phyloP scores from a whole-genome alignment of 2,113 vertebrate species.

The Hucho hucho region DNA sequence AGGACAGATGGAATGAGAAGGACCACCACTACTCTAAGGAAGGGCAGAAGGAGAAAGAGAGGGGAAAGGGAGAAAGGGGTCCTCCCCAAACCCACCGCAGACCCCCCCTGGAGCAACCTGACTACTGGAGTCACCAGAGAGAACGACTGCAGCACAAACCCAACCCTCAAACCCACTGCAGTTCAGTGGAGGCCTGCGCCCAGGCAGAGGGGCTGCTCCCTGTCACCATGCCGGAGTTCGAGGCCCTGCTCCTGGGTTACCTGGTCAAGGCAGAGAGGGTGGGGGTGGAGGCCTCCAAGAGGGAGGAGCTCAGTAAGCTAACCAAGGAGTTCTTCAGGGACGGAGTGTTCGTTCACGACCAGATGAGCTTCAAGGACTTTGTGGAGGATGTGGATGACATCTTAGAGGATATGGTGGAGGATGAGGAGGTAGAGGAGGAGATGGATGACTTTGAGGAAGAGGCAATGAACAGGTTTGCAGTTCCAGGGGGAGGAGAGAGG shows the following conservation, averaged over 20 bases:
- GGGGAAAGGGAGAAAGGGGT: constrained; percentile 4
- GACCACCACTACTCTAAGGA: neutral
- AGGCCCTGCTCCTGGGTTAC: constrained; percentile 75
- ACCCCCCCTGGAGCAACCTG: constrained; percentile 34
- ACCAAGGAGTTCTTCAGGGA: constrained; percentile 74
- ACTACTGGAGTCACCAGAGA: constrained; percentile 63
- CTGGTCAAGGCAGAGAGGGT: constrained; percentile 59
- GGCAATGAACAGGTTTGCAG: constrained; percentile 62
- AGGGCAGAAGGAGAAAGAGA: neutral
- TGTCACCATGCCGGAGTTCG: constrained; percentile 73
- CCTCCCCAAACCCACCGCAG: constrained; percentile 33
- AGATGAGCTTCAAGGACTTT: constrained; percentile 82
- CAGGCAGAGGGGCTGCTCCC: constrained; percentile 76
- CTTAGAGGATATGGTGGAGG: constrained; percentile 81
- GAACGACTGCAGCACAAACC: constrained; percentile 61
- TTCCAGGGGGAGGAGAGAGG: constrained; percentile 21
- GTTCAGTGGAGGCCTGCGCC: constrained; percentile 75
- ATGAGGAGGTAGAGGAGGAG: constrained; percentile 43
- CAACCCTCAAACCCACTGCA: constrained; percentile 68
- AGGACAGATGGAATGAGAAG: constrained; percentile 18
- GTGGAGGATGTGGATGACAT: constrained; percentile 85
- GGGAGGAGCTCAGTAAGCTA: constrained; percentile 60
- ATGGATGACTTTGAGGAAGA: constrained; percentile 83
- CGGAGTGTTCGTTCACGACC: constrained; percentile 80
- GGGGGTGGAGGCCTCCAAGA: constrained; percentile 43